A percentile compares a stretch with the other conserved stretches of the same genome.
Evolutionary conservation across 2,113 vertebrate genomes (phyloP).

Genomic region (Rhadina sibilatrix): DNA sequence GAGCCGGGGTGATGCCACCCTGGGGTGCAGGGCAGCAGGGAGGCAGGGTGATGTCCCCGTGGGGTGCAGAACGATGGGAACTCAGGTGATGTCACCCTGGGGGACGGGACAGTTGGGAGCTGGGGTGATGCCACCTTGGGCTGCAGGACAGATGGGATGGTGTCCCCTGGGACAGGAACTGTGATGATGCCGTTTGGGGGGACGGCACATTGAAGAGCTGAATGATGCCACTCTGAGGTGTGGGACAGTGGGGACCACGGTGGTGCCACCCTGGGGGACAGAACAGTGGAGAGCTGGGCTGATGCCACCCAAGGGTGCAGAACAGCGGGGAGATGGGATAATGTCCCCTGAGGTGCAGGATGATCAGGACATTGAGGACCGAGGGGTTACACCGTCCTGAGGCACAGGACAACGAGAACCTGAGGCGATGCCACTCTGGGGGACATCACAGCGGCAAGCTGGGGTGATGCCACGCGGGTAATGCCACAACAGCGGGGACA

Average conservation of each 20-base stretch:
- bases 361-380: neutral
- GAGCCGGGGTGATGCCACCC: neutral
- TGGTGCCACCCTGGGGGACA: neutral
- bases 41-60: neutral
- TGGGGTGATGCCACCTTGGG: neutral
- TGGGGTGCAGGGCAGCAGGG: neutral
- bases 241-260: neutral
- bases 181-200: neutral
- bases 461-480: fast-evolving
- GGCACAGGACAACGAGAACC: neutral
- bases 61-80: neutral
- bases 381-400: neutral
- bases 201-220: fast-evolving
- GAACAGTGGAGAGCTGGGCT: neutral
- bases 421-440: neutral
- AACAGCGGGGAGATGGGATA: neutral
- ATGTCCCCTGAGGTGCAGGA: neutral
- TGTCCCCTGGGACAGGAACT: neutral
- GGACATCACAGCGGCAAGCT: fast-evolving
- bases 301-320: neutral
- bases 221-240: neutral
- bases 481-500: neutral
- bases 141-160: no score
- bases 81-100: neutral
- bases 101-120: fast-evolving